Percentiles rank a stretch among this genome's conserved stretches.
Evolutionary conservation across 2,113 vertebrate species (phyloP).

Genomic region (Crotalus tigris): DNA sequence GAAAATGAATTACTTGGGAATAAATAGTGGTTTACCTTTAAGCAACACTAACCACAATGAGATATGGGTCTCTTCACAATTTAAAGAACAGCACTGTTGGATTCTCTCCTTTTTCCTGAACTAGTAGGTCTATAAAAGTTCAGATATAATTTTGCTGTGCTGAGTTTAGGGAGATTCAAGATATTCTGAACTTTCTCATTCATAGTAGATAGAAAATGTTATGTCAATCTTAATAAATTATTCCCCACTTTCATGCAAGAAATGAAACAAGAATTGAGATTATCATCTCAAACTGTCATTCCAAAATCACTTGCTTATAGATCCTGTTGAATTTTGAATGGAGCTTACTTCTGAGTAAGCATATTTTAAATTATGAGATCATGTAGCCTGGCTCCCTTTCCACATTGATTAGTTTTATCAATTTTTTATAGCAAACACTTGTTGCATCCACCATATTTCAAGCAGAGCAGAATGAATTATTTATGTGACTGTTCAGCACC

Average conservation of each 20-base stretch:
- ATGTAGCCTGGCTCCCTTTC: background rate
- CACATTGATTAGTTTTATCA: background rate
- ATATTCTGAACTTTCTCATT: background rate
- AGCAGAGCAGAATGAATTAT: background rate
- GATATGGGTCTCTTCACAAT: background rate
- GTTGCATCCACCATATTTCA: constrained; percentile 21
- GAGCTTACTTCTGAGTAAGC: background rate
- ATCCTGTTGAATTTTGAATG: background rate
- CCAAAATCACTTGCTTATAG: background rate
- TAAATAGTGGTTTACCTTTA: background rate
- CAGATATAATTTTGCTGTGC: background rate
- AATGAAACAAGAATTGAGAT: background rate
- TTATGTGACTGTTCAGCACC: constrained; percentile 37
- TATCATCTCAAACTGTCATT: background rate
- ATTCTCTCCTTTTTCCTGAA: background rate
- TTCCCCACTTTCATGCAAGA: background rate
- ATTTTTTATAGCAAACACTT: constrained; percentile 40
- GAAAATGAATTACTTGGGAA: background rate
- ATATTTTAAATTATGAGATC: background rate
- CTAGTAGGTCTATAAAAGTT: background rate
- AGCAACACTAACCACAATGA: background rate
- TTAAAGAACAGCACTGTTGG: background rate
- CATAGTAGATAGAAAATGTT: background rate
- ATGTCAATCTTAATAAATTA: background rate
- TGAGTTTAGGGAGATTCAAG: background rate